Evolutionary conservation across 2,888 invertebrate species (phyloP).

Genomic region (Tenthredo scrophulariae): DNA sequence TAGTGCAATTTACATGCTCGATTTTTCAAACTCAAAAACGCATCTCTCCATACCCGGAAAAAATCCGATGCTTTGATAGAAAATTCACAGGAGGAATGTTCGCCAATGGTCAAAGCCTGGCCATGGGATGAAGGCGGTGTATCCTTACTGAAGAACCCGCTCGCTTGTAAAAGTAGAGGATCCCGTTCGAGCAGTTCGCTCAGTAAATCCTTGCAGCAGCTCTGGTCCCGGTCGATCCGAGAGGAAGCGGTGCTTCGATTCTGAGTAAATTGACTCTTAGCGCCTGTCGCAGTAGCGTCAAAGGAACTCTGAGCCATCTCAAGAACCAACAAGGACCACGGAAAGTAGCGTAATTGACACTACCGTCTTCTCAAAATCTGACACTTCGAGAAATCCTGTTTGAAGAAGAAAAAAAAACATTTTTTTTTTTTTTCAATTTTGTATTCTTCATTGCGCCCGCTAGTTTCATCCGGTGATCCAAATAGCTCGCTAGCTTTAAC

Average conservation of each 20-base stretch:
- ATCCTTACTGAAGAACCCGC: constrained; percentile 1
- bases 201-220: constrained; percentile 29
- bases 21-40: not conserved
- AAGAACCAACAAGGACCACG: not conserved
- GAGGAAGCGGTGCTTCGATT: constrained; percentile 17
- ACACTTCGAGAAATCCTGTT: not conserved
- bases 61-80: not conserved
- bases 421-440: not conserved
- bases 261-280: constrained; percentile 48
- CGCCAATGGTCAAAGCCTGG: not conserved
- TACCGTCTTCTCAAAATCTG: not conserved
- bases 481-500: not conserved
- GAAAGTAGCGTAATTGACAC: constrained; percentile 13
- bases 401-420: not conserved
- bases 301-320: constrained; percentile 23
- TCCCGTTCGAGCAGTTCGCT: not conserved
- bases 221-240: constrained; percentile 3
- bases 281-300: constrained; percentile 31
- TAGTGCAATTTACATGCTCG: not conserved
- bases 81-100: constrained; percentile 19
- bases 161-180: not conserved
- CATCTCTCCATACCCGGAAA: not conserved
- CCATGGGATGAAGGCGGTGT: not conserved
- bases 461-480: not conserved
- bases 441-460: not conserved